Percentiles rank a stretch among this genome's conserved stretches.
Evolutionary conservation across 2,888 invertebrate genomes (phyloP).

Genomic region (Agrotis puta): DNA sequence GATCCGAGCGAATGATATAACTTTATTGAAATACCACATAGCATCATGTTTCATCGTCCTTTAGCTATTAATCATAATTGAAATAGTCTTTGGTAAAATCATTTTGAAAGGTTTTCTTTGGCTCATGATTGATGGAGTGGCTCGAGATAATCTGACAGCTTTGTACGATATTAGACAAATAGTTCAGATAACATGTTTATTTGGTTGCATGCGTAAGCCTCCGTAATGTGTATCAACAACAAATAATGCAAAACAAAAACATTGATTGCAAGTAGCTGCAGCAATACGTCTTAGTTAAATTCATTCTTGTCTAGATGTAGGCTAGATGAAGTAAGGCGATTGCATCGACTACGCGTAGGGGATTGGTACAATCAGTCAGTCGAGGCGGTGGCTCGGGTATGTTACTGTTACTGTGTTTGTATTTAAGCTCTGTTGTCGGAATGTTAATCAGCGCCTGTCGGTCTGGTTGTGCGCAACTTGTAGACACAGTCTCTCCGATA

Average conservation of each 20-base stretch:
- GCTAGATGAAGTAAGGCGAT: constrained; percentile 53
- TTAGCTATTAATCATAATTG: constrained; percentile 31
- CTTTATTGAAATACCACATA: constrained; percentile 47
- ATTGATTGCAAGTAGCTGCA: constrained; percentile 31
- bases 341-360: constrained; percentile 35
- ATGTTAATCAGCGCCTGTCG: constrained; percentile 73
- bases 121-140: constrained; percentile 17
- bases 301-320: constrained; percentile 44
- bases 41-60: constrained; percentile 25
- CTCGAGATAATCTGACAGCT: constrained; percentile 19
- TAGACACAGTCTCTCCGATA: constrained; percentile 61
- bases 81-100: constrained; percentile 17
- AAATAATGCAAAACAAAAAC: constrained; percentile 39
- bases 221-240: constrained; percentile 22
- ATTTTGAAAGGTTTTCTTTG: constrained; percentile 29
- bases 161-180: constrained; percentile 9
- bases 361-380: constrained; percentile 45
- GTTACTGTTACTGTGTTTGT: constrained; percentile 50
- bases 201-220: background rate
- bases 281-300: constrained; percentile 41
- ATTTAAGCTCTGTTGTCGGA: constrained; percentile 63
- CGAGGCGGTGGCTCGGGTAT: constrained; percentile 36
- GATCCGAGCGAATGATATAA: constrained; percentile 69
- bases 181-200: background rate
- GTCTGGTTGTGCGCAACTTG: constrained; percentile 54